These are phyloP conservation scores for Xiphias gladius DNA, from an alignment of 2,113 vertebrate genomes.

Conservation along the genomic window DNA sequence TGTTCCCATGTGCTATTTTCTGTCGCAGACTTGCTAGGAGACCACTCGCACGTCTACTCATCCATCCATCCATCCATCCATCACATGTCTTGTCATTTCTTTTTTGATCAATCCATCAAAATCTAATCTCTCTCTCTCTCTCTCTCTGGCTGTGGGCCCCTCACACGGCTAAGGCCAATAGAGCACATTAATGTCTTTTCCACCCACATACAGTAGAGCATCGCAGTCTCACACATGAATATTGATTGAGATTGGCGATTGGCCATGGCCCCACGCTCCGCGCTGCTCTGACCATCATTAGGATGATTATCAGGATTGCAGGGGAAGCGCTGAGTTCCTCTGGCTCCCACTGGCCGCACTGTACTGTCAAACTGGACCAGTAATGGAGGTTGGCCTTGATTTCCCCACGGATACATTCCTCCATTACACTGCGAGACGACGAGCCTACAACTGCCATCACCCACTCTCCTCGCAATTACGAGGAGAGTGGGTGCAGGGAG, in stretches of 20 bases:
- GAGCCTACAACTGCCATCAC: constrained; percentile 8
- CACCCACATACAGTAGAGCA: too few species aligned
- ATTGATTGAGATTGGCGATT: constrained; percentile 11
- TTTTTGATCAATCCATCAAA: not conserved
- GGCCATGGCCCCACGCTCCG: not conserved
- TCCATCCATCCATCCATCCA: not conserved
- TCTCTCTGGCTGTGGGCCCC: not conserved
- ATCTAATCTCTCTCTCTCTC: constrained; percentile 2
- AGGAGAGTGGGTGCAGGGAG: not conserved
- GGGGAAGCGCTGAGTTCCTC: constrained; percentile 11
- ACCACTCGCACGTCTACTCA: not conserved
- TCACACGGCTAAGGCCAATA: constrained; percentile 1
- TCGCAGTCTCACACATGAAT: not conserved
- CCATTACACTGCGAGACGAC: constrained; percentile 30
- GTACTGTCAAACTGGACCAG: constrained; percentile 4
- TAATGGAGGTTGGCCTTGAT: constrained; percentile 51
- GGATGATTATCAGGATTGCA: constrained; percentile 35
- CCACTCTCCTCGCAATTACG: constrained; percentile 33
- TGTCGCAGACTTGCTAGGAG: not conserved
- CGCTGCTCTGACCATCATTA: constrained; percentile 16
- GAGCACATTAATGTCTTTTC: not conserved
- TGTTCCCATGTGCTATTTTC: constrained; percentile 20
- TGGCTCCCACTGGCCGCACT: not conserved
- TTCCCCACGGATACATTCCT: constrained; percentile 57
- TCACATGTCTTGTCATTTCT: not conserved